A percentile compares a stretch with the other conserved stretches of the same genome.
Conservation (phyloP, 2,797 vertebrate species). For the Nasua narica region DNA sequence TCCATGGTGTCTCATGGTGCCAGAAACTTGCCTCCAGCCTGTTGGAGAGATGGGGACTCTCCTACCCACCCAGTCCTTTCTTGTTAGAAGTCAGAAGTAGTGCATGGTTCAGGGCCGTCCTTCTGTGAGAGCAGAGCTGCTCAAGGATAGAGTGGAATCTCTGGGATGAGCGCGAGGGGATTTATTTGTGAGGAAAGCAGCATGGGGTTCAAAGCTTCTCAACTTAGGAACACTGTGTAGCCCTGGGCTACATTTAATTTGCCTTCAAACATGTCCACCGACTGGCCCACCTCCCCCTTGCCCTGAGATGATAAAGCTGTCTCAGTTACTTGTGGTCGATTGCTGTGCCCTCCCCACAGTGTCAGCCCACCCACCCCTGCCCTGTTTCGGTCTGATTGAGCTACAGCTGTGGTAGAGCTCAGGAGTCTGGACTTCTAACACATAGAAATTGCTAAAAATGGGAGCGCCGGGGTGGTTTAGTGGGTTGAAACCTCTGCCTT, state of each 20-base stretch:
- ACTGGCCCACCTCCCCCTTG: neutral
- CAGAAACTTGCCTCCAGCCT: neutral
- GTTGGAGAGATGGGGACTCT: neutral
- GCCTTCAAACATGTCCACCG: neutral
- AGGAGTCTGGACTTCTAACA: neutral
- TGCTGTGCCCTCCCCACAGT: rapidly evolving
- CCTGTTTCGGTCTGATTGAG: neutral
- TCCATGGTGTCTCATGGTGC: neutral
- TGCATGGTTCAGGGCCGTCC: neutral
- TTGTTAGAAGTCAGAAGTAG: neutral
- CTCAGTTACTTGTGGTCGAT: too few species aligned
- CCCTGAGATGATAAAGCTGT: neutral
- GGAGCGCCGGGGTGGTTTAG: too few species aligned
- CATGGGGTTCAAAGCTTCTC: neutral
- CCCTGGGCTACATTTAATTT: neutral
- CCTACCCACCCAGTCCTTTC: neutral
- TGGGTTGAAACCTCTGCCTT: too few species aligned
- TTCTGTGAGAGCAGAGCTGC: neutral
- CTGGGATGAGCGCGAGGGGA: neutral
- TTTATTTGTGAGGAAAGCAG: neutral
- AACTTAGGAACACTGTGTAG: neutral
- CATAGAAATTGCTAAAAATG: neutral
- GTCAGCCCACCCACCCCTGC: rapidly evolving
- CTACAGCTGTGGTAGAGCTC: neutral
- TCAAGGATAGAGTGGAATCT: neutral